Evolutionary conservation across 2,113 vertebrate species (phyloP).

Genomic region (Myiagra hebetior): DNA sequence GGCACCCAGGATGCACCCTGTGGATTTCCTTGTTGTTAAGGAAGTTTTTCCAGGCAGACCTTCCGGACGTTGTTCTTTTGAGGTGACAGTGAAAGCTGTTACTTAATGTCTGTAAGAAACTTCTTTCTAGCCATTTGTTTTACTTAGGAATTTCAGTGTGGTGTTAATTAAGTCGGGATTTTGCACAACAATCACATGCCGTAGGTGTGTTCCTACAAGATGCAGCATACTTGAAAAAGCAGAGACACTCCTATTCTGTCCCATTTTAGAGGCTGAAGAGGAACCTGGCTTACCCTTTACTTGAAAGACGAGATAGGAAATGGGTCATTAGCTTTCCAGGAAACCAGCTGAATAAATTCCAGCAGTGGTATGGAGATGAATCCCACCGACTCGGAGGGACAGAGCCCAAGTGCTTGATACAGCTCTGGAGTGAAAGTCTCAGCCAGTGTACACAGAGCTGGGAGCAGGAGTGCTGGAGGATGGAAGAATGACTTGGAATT

Average conservation of each 20-base stretch:
- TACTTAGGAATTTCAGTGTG: background rate
- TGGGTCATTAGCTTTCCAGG: background rate
- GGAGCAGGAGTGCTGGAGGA: background rate
- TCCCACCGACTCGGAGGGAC: accelerated
- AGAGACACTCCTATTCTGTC: background rate
- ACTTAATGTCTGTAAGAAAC: background rate
- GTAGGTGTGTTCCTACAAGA: background rate
- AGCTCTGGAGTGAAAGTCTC: background rate
- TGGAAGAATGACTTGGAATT: slow-evolving; percentile 5
- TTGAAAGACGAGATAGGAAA: background rate
- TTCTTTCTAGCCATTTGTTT: background rate
- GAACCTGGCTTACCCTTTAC: background rate
- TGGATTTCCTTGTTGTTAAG: background rate
- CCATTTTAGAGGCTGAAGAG: background rate
- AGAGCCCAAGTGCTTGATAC: background rate
- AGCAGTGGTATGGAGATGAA: accelerated
- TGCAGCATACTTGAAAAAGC: background rate
- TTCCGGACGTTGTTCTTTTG: background rate
- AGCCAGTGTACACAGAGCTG: background rate
- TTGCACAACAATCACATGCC: background rate
- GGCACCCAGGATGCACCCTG: background rate
- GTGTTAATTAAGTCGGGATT: background rate
- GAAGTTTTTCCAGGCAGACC: background rate
- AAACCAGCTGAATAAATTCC: background rate
- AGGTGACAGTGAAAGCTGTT: background rate